These are phyloP conservation scores for Dioctria linearis DNA, from an alignment of 2,888 invertebrate species.

Conservation along the genomic window DNA sequence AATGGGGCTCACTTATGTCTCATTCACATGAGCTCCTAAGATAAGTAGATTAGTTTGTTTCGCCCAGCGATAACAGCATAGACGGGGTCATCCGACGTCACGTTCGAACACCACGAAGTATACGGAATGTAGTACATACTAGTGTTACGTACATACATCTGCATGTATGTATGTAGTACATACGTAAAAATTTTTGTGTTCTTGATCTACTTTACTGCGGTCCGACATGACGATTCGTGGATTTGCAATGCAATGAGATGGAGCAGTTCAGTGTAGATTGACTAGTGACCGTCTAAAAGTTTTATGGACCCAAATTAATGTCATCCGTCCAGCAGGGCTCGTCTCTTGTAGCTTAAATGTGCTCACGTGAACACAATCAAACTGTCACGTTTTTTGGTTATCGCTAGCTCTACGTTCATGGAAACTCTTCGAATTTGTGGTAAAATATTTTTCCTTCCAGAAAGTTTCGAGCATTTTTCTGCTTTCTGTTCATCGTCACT, in stretches of 20 bases:
- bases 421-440: background rate
- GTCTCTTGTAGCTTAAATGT: background rate
- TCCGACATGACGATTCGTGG: conserved; percentile 30
- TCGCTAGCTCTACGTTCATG: background rate
- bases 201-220: conserved; percentile 32
- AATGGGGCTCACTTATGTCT: conserved; percentile 6
- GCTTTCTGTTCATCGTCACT: background rate
- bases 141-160: background rate
- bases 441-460: background rate
- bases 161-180: no score
- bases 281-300: background rate
- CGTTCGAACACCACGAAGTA: background rate
- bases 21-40: background rate
- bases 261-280: conserved; percentile 2
- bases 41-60: background rate
- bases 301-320: conserved; percentile 1
- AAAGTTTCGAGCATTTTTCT: background rate
- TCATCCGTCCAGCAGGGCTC: conserved; percentile 1
- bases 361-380: conserved; percentile 4
- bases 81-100: conserved; percentile 7
- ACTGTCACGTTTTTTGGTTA: conserved; percentile 3
- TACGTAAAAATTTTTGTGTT: background rate
- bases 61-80: background rate
- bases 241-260: conserved; percentile 36
- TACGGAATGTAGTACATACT: background rate